These are phyloP conservation scores for Cyrtonyx montezumae DNA, from an alignment of 2,113 vertebrate species.

Conservation along the genomic window DNA sequence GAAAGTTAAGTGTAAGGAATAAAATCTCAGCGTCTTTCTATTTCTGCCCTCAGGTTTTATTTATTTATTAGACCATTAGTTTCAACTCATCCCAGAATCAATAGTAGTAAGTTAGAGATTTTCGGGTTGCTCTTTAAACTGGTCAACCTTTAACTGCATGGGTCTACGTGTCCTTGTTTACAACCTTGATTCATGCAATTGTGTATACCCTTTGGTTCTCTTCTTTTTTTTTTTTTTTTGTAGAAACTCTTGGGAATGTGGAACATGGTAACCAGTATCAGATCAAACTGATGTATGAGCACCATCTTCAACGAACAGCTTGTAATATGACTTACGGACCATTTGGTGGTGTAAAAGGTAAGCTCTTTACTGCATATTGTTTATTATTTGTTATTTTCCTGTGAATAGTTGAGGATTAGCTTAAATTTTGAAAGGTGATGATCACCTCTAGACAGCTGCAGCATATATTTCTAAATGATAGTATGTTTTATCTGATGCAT, in stretches of 20 bases:
- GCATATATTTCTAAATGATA: not conserved
- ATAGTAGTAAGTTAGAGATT: not conserved
- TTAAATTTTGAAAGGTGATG: not conserved
- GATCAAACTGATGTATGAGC: slow-evolving; percentile 93
- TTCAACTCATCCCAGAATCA: not conserved
- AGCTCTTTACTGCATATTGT: not conserved
- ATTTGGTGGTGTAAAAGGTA: slow-evolving; percentile 95
- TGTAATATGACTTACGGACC: slow-evolving; percentile 95
- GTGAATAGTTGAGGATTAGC: not conserved
- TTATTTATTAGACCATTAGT: not conserved
- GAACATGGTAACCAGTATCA: slow-evolving; percentile 97
- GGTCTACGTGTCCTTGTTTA: too few relatives aligned
- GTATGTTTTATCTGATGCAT: not conserved
- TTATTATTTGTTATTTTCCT: not conserved
- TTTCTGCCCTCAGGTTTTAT: not conserved
- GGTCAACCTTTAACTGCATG: not conserved
- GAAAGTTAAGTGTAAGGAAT: not conserved
- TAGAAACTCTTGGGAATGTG: slow-evolving; percentile 90
- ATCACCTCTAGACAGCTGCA: not conserved
- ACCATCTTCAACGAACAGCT: slow-evolving; percentile 92
- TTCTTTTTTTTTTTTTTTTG: not conserved
- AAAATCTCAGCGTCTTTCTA: not conserved
- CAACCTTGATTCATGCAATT: not conserved
- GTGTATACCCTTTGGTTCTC: not conserved
- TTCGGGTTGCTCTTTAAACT: not conserved